Base-by-base conservation (phyloP, 2,113 vertebrate genomes). In the Coracopsis vasa region DNA sequence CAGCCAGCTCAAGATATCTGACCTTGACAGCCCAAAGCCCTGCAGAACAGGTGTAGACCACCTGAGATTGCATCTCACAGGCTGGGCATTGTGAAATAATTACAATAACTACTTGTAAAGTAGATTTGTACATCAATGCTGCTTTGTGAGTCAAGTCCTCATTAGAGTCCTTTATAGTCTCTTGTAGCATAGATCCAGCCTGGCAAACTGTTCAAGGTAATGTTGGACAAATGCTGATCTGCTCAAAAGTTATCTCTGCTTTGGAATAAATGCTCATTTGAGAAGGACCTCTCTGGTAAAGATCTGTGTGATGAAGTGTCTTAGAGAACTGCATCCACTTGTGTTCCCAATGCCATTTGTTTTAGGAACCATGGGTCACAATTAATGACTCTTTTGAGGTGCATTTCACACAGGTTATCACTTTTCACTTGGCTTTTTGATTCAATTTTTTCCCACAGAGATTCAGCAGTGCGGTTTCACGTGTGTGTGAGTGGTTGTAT, bases 21-120 rank as follows among this genome's bases (percentile, higher is more conserved):
- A 96, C 96, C 97, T 97, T 98, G 96, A 95, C 93, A 95, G 80
- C 77, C 86, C 18, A 1, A 88, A 96, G 84, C 92, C 69, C 75
- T 92, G 75, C 83, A 77, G 85, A 92, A 94, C 94, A 91, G 92
- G 94, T 97, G 93, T 84, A 84, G 95, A 96, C 77, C 93, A 88
- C 96, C 95, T 96, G 97, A 97, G 97, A 97, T 91, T 78, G 56
- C 70, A 90, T 97, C 86, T 93, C 88, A 94, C 96, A 94, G 83
- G 75, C 73, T 24, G 58, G 77, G 89, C 94, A 95, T 98, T 98
- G 97, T 98, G 91, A 84, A 72, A 53, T 81, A 83, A 45, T 75
- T 74, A 97, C 96, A 97, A 77, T 88, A 95, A 88, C 86, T 96
- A 41, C 94, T 95, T 97, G 94, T 97, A 82, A 77, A 91, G 92